These are phyloP conservation scores for Rhopalosiphum maidis DNA, from an alignment of 1,140 invertebrate genomes.

Conservation along the genomic window DNA sequence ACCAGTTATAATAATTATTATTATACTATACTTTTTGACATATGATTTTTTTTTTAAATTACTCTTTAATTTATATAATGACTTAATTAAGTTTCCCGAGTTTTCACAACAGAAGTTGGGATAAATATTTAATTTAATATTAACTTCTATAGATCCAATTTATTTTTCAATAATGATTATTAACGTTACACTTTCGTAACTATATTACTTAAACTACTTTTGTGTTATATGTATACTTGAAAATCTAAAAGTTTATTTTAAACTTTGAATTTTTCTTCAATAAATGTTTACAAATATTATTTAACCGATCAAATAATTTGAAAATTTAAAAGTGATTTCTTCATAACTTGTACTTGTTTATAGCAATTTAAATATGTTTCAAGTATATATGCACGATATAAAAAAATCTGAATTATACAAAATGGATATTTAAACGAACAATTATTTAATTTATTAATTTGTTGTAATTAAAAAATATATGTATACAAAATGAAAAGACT, in stretches of 20 bases:
- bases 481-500: too few species aligned
- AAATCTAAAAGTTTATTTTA: neutral
- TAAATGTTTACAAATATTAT: neutral
- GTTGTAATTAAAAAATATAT: too few species aligned
- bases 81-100: neutral
- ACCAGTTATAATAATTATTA: neutral
- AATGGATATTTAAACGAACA: too few species aligned
- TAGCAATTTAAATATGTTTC: too few species aligned
- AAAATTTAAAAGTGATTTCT: too few species aligned
- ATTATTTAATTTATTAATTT: neutral
- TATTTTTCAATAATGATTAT: neutral
- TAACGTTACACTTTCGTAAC: neutral
- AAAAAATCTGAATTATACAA: too few species aligned
- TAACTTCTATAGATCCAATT: neutral
- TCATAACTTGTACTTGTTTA: too few species aligned
- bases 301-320: too few species aligned
- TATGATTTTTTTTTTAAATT: neutral
- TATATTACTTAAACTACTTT: neutral
- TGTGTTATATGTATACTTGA: neutral
- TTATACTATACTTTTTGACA: neutral
- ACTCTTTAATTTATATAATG: neutral
- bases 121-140: neutral
- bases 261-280: neutral
- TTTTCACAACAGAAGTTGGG: neutral
- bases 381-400: too few species aligned